Percentiles rank a stretch among this genome's conserved stretches.
Conservation (phyloP, 1,140 invertebrate genomes). For the Adoxophyes honmai region DNA sequence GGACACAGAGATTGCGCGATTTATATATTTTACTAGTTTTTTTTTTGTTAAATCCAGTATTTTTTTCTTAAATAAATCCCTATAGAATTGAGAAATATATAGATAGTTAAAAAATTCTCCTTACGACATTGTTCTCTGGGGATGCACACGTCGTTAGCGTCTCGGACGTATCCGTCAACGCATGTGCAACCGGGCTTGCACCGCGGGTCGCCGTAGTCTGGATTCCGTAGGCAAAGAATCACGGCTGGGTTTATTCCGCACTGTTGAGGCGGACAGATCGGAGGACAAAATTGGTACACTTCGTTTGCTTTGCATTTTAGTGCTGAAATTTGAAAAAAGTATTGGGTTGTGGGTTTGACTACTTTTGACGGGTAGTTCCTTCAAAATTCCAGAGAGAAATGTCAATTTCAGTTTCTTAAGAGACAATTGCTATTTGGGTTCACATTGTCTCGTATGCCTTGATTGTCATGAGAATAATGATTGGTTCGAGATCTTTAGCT, state of each 20-base stretch:
- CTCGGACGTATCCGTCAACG: conserved; percentile 21
- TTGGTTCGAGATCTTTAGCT: too few relatives aligned
- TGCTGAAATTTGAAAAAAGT: background rate
- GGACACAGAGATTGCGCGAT: too few relatives aligned
- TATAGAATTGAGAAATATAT: background rate
- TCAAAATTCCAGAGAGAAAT: too few relatives aligned
- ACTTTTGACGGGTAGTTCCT: too few relatives aligned
- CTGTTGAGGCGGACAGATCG: conserved; percentile 25
- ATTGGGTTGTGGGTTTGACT: too few relatives aligned
- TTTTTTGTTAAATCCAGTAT: too few relatives aligned
- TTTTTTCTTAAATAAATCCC: background rate
- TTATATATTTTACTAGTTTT: too few relatives aligned
- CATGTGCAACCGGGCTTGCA: conserved; percentile 26
- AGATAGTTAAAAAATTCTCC: conserved; percentile 13
- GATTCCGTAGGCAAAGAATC: conserved; percentile 18
- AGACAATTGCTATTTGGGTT: too few relatives aligned
- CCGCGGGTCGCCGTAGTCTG: background rate
- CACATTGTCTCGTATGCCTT: too few relatives aligned
- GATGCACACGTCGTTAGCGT: conserved; percentile 52
- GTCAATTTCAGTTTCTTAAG: too few relatives aligned
- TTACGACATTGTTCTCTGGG: conserved; percentile 44
- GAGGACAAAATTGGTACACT: conserved; percentile 26
- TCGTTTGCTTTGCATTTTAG: conserved; percentile 9
- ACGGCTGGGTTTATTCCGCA: conserved; percentile 28
- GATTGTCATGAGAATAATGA: too few relatives aligned